Percentiles rank a stretch among this genome's conserved stretches.
phyloP scores from a whole-genome alignment of 2,113 vertebrate species.

The Gnathochromis pfefferi region DNA sequence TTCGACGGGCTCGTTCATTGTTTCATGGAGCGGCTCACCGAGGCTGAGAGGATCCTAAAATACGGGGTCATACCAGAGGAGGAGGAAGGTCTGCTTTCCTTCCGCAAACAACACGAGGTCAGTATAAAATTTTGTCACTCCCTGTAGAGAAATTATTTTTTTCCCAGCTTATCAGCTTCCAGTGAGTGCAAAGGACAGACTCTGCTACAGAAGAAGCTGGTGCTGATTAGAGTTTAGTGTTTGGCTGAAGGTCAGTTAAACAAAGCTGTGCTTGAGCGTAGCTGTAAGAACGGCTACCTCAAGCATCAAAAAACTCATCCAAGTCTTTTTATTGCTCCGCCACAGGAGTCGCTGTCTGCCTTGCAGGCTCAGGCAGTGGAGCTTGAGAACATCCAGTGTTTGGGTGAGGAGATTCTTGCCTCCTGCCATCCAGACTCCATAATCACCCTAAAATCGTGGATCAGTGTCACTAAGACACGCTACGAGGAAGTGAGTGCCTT shows the following conservation, averaged over 20 bases:
- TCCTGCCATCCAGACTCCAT: conserved; percentile 80
- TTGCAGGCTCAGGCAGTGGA: conserved; percentile 71
- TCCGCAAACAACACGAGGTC: conserved; percentile 76
- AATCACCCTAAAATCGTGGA: conserved; percentile 82
- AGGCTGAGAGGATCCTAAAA: conserved; percentile 75
- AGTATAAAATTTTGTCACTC: not conserved
- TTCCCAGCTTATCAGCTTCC: not conserved
- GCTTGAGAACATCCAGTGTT: conserved; percentile 72
- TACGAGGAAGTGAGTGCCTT: conserved; percentile 77
- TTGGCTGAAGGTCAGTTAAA: not conserved
- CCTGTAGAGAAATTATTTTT: not conserved
- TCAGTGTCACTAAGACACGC: conserved; percentile 78
- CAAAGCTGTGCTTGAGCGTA: not conserved
- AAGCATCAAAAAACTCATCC: not conserved
- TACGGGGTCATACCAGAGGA: conserved; percentile 73
- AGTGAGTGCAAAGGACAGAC: not conserved
- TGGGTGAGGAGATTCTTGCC: conserved; percentile 79
- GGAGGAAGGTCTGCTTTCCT: conserved; percentile 61
- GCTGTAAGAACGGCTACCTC: not conserved
- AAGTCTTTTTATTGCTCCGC: not conserved
- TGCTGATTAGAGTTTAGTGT: not conserved
- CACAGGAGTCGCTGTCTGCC: conserved; percentile 71
- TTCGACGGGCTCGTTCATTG: conserved; percentile 76
- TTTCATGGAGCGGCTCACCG: conserved; percentile 75
- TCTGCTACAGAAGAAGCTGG: not conserved